Percentiles rank a stretch among this genome's conserved stretches.
Evolutionary conservation across 2,797 vertebrate genomes (phyloP).

Genomic region (Thamnophis elegans): DNA sequence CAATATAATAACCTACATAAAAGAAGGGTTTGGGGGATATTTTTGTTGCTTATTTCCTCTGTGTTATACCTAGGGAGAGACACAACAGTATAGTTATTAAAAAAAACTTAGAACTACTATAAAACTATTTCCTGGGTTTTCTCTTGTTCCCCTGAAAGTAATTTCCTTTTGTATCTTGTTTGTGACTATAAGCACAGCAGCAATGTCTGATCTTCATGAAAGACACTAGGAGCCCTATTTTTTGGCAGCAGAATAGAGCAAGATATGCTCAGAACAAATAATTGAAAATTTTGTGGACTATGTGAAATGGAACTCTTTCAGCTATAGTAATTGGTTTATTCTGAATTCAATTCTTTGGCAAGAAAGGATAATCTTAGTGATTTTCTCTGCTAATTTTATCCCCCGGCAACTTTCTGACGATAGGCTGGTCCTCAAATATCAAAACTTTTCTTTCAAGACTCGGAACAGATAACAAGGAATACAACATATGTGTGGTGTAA

Average conservation of each 20-base stretch:
- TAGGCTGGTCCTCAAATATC: background rate
- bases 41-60: background rate
- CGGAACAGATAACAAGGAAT: background rate
- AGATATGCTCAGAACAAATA: background rate
- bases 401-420: background rate
- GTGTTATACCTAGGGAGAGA: no score
- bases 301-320: background rate
- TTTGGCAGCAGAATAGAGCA: background rate
- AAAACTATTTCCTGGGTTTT: background rate
- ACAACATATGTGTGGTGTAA: background rate
- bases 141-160: background rate
- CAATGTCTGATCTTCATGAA: background rate
- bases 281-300: background rate
- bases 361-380: background rate
- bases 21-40: background rate
- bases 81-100: background rate
- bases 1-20: background rate
- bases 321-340: background rate
- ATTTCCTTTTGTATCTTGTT: background rate
- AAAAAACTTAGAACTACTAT: background rate
- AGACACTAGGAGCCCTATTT: background rate
- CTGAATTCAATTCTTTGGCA: background rate
- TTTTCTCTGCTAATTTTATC: background rate
- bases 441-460: background rate
- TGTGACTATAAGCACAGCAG: background rate